Evolutionary conservation across 2,113 vertebrate species (phyloP).

Genomic region (Sprattus sprattus): DNA sequence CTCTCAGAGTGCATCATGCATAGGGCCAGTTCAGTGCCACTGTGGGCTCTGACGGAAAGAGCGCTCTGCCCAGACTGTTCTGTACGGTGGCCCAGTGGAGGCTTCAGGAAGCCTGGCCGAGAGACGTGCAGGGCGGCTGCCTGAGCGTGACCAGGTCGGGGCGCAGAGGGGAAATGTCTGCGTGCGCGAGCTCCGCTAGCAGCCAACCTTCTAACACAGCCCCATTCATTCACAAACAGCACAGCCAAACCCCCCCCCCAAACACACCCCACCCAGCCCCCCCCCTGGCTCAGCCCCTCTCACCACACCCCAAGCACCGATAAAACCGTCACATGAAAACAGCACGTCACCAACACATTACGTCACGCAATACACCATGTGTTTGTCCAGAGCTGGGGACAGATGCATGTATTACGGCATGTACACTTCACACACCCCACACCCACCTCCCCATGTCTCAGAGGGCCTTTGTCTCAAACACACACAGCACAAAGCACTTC

Average conservation of each 20-base stretch:
- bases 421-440: background rate
- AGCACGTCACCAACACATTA: constrained; percentile 9
- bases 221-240: constrained; percentile 3
- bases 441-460: background rate
- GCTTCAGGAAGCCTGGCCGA: constrained; percentile 8
- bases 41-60: background rate
- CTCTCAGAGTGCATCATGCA: background rate
- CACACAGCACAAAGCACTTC: background rate
- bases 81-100: background rate
- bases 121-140: background rate
- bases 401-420: background rate
- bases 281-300: background rate
- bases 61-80: background rate
- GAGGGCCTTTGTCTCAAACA: background rate
- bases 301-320: background rate
- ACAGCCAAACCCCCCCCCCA: background rate
- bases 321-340: constrained; percentile 15
- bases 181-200: background rate
- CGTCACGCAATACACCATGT: background rate
- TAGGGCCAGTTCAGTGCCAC: background rate
- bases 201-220: background rate
- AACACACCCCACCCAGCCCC: background rate
- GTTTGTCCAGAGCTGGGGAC: background rate
- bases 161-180: constrained; percentile 26
- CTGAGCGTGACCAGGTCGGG: background rate